Conservation (phyloP, 2,888 invertebrate genomes). For the Silvanus unidentatus region DNA sequence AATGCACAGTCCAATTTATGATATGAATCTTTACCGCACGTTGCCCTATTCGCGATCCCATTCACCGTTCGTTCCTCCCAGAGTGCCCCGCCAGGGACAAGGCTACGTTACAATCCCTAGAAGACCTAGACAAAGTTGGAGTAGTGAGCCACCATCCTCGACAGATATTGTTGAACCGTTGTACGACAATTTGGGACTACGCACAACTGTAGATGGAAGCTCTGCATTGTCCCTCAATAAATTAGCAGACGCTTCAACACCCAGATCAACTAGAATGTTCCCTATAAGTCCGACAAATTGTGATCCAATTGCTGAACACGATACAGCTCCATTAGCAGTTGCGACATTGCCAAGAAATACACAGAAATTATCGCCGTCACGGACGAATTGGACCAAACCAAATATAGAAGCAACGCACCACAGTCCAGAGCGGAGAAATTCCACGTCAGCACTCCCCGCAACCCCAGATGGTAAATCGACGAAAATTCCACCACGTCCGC, state of each 20-base stretch:
- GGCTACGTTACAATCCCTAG: slow-evolving; percentile 85
- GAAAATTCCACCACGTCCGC: slow-evolving; percentile 77
- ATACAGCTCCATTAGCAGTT: slow-evolving; percentile 44
- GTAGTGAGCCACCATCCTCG: slow-evolving; percentile 44
- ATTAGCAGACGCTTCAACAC: slow-evolving; percentile 48
- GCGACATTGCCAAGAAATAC: slow-evolving; percentile 38
- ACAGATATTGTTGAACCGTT: slow-evolving; percentile 60
- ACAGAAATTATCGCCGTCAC: slow-evolving; percentile 33
- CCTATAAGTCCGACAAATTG: slow-evolving; percentile 43
- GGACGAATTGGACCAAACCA: slow-evolving; percentile 39
- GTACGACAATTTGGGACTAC: slow-evolving; percentile 78
- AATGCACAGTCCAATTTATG: slow-evolving; percentile 61
- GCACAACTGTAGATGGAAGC: slow-evolving; percentile 84
- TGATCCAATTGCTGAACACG: slow-evolving; percentile 52
- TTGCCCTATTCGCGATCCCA: slow-evolving; percentile 73
- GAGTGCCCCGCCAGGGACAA: slow-evolving; percentile 53
- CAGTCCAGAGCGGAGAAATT: slow-evolving; percentile 48
- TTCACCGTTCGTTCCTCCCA: slow-evolving; percentile 60
- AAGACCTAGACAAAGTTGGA: slow-evolving; percentile 76
- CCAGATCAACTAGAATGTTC: slow-evolving; percentile 44
- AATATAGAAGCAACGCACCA: slow-evolving; percentile 44
- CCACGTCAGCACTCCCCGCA: slow-evolving; percentile 31
- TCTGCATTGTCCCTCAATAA: slow-evolving; percentile 74
- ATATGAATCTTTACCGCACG: slow-evolving; percentile 65
- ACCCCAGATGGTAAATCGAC: slow-evolving; percentile 30